These are phyloP conservation scores for Rafetus swinhoei DNA, from an alignment of 2,113 vertebrate genomes.

Conservation along the genomic window DNA sequence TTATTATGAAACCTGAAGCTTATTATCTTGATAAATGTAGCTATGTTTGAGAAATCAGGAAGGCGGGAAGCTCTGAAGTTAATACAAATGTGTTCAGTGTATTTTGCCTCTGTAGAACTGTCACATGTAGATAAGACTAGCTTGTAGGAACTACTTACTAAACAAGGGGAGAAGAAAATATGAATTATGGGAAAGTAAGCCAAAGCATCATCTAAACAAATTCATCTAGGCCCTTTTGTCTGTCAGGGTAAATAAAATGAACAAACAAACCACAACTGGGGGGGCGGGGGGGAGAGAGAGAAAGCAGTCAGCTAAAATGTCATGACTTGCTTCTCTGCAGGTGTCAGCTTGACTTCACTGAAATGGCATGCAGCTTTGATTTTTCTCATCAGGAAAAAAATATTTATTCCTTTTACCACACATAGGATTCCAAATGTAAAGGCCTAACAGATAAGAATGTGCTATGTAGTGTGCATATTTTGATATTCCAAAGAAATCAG, in stretches of 20 bases:
- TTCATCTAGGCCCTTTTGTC: slow-evolving; percentile 51
- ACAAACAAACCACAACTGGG: slow-evolving; percentile 47
- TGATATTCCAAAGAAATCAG: slow-evolving; percentile 24
- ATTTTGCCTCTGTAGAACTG: slow-evolving; percentile 9
- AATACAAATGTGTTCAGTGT: neutral
- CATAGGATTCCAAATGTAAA: slow-evolving; percentile 1
- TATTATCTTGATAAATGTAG: slow-evolving; percentile 50
- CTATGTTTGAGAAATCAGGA: slow-evolving; percentile 22
- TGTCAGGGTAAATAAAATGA: slow-evolving; percentile 70
- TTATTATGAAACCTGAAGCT: slow-evolving; percentile 30
- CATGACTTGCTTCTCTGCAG: slow-evolving; percentile 70
- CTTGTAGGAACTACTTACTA: neutral
- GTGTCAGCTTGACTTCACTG: slow-evolving; percentile 66
- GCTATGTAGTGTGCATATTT: neutral
- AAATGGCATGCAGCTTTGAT: slow-evolving; percentile 73
- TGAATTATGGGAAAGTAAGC: neutral
- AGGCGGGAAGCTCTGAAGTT: neutral
- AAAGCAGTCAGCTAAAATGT: slow-evolving; percentile 69
- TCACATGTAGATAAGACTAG: neutral
- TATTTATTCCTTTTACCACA: slow-evolving; percentile 56
- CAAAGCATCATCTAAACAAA: slow-evolving; percentile 64
- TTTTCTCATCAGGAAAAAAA: slow-evolving; percentile 74
- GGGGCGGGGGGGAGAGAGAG: neutral
- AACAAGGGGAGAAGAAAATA: neutral
- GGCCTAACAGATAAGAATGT: slow-evolving; percentile 56